phyloP scores from a whole-genome alignment of 2,113 vertebrate genomes.

The Anhinga rufa region DNA sequence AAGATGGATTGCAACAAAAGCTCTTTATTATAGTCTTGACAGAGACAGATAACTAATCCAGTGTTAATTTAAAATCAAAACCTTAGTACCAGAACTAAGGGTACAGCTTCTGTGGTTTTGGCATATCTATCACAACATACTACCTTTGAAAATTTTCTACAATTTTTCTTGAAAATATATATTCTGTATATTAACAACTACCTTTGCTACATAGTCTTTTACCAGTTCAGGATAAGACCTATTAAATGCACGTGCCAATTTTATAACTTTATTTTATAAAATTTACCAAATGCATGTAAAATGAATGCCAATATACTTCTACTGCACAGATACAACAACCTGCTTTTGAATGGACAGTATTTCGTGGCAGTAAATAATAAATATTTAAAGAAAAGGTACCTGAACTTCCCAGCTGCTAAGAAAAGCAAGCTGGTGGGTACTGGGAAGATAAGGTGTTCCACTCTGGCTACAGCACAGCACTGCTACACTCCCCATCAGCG shows the following conservation, averaged over 20 bases:
- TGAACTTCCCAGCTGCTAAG: neutral
- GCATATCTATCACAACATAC: neutral
- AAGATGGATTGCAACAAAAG: conserved; percentile 54
- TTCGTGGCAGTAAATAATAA: neutral
- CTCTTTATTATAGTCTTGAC: conserved; percentile 53
- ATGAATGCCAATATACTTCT: neutral
- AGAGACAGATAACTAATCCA: conserved; percentile 36
- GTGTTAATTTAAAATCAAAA: conserved; percentile 42
- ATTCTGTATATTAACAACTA: neutral
- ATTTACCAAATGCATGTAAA: neutral
- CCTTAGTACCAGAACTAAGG: conserved; percentile 2
- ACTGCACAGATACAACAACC: fast-evolving
- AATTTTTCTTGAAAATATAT: neutral
- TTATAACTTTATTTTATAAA: neutral
- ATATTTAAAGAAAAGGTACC: neutral
- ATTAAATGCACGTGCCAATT: neutral
- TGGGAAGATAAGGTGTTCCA: neutral
- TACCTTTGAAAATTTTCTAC: neutral
- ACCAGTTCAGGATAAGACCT: neutral
- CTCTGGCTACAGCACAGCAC: neutral
- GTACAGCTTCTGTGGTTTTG: neutral
- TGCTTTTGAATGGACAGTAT: neutral
- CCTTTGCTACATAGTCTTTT: neutral
- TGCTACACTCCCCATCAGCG: neutral
- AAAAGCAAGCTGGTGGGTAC: neutral